These are phyloP conservation scores for Pristionchus fissidentatus DNA, from an alignment of 2,888 invertebrate species.

Conservation along the genomic window DNA sequence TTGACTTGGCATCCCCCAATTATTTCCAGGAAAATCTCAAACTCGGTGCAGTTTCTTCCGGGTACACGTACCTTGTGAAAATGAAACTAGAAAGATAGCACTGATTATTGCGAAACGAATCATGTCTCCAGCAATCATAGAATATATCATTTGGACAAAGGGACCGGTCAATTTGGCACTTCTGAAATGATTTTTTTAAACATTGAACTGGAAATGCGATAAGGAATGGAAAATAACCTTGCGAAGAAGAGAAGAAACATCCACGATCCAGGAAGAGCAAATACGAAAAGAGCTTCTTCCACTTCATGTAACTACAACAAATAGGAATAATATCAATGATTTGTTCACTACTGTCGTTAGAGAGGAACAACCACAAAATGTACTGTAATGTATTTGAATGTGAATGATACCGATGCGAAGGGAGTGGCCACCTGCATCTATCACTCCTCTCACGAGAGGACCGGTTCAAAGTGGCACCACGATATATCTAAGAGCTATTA, in stretches of 20 bases:
- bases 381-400: too few relatives aligned
- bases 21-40: too few relatives aligned
- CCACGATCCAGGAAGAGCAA: constrained; percentile 96
- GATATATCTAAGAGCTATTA: too few relatives aligned
- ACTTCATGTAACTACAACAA: constrained; percentile 78
- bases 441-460: too few relatives aligned
- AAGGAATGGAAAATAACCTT: constrained; percentile 82
- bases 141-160: constrained; percentile 99
- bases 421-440: too few relatives aligned
- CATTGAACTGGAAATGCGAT: not conserved
- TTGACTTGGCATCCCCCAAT: too few relatives aligned
- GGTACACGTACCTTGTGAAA: constrained; percentile 96
- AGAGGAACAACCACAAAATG: too few relatives aligned
- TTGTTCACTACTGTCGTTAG: too few relatives aligned
- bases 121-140: constrained; percentile 99
- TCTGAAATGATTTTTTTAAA: constrained; percentile 59
- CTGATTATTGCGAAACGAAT: constrained; percentile 98
- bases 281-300: constrained; percentile 92
- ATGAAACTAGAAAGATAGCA: constrained; percentile 92
- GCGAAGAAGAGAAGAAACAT: constrained; percentile 98
- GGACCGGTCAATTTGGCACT: constrained; percentile 87
- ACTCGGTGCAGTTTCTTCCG: too few relatives aligned
- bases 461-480: too few relatives aligned
- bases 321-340: not conserved
- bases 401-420: too few relatives aligned